Conservation (phyloP, 2,888 invertebrate genomes). For the Adineta ricciae region DNA sequence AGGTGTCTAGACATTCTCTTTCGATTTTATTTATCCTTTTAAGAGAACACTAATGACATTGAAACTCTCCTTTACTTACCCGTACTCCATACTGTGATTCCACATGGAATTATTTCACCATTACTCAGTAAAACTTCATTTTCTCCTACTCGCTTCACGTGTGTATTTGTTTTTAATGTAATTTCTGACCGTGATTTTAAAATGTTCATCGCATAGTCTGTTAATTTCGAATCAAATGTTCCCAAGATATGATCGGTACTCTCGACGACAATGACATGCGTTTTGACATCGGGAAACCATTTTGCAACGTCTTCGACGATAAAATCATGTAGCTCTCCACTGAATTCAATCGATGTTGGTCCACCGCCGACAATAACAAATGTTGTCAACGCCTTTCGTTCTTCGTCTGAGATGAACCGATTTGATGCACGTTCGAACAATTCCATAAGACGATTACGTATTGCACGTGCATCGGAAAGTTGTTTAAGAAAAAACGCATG, state of each 20-base stretch:
- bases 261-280: neutral
- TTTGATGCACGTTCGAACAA: conserved; percentile 49
- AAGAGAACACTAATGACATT: too few species aligned
- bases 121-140: conserved; percentile 42
- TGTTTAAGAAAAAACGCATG: conserved; percentile 51
- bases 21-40: neutral
- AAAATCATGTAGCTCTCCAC: conserved; percentile 51
- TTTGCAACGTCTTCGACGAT: conserved; percentile 36
- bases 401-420: conserved; percentile 41
- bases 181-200: neutral
- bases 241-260: conserved; percentile 17
- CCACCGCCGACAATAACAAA: conserved; percentile 52
- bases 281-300: conserved; percentile 20
- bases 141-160: conserved; percentile 40
- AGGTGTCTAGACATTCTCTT: neutral
- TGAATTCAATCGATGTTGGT: conserved; percentile 52
- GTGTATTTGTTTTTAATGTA: neutral
- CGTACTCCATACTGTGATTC: conserved; percentile 51
- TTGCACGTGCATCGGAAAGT: conserved; percentile 47
- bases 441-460: conserved; percentile 44
- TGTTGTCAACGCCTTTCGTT: conserved; percentile 45
- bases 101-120: conserved; percentile 46
- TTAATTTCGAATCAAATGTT: neutral
- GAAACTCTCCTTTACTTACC: conserved; percentile 39
- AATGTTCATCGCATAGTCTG: neutral